A percentile compares a stretch with the other conserved stretches of the same genome.
Evolutionary conservation across 2,888 invertebrate genomes (phyloP).

Genomic region (Cactoblastis cactorum): DNA sequence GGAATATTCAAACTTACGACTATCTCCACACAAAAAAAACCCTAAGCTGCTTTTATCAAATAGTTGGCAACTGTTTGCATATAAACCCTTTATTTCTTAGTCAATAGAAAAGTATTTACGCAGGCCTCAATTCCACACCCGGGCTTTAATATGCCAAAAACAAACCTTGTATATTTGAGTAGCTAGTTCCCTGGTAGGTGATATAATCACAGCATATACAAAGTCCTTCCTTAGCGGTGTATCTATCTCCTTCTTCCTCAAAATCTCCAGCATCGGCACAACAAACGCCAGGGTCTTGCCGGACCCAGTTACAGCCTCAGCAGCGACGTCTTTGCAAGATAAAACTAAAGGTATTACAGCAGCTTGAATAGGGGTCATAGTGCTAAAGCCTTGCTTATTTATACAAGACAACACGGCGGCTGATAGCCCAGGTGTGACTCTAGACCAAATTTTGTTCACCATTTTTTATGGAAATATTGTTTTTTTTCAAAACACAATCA

Average conservation of each 20-base stretch:
- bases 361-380: conserved; percentile 85
- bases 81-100: too few species aligned
- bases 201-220: conserved; percentile 93
- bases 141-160: background rate
- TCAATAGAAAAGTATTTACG: too few species aligned
- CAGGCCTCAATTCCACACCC: too few species aligned
- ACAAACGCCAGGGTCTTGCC: conserved; percentile 98
- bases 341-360: conserved; percentile 93
- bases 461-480: conserved; percentile 32
- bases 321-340: conserved; percentile 96
- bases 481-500: too few species aligned
- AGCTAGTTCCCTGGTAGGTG: conserved; percentile 97
- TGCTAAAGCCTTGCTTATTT: conserved; percentile 68
- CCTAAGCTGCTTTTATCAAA: too few species aligned
- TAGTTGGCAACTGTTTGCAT: too few species aligned
- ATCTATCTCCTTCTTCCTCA: conserved; percentile 81
- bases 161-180: conserved; percentile 86
- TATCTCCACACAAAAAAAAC: too few species aligned
- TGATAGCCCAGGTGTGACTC: conserved; percentile 65
- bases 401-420: conserved; percentile 72
- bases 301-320: conserved; percentile 98
- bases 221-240: conserved; percentile 84
- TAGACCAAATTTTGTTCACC: conserved; percentile 67
- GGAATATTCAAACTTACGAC: too few species aligned
- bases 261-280: conserved; percentile 93